phyloP scores from a whole-genome alignment of 2,888 invertebrate species.

The Ornithoptera priamus region DNA sequence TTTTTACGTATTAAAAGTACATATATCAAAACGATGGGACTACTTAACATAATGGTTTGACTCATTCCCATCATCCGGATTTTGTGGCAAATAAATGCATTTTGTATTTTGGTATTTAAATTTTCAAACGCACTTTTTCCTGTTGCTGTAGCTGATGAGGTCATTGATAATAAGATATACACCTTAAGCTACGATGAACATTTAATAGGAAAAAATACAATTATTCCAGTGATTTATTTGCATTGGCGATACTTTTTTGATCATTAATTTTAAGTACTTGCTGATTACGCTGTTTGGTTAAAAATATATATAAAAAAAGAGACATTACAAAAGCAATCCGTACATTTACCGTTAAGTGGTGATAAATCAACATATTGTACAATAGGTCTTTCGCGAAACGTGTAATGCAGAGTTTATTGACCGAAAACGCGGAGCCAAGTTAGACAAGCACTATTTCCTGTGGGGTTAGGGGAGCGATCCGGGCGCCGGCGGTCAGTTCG shows the following conservation, averaged over 20 bases:
- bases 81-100: background rate
- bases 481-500: constrained; percentile 55
- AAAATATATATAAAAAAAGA: background rate
- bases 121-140: background rate
- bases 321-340: background rate
- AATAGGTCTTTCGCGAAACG: background rate
- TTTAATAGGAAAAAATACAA: background rate
- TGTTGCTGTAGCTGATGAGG: background rate
- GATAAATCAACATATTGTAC: background rate
- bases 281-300: background rate
- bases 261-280: background rate
- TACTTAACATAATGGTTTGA: background rate
- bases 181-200: background rate
- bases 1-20: background rate
- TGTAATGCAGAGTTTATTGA: constrained; percentile 50
- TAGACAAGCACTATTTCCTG: constrained; percentile 66
- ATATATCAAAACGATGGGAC: background rate
- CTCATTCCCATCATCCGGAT: background rate
- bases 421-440: constrained; percentile 56
- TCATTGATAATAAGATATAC: background rate
- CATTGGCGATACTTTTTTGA: background rate
- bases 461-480: constrained; percentile 51
- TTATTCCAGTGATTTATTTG: too few species aligned
- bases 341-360: background rate
- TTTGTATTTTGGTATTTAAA: background rate